Conservation (phyloP, 53 echinoderm and acorn worm species). For the Paracentrotus lividus region DNA sequence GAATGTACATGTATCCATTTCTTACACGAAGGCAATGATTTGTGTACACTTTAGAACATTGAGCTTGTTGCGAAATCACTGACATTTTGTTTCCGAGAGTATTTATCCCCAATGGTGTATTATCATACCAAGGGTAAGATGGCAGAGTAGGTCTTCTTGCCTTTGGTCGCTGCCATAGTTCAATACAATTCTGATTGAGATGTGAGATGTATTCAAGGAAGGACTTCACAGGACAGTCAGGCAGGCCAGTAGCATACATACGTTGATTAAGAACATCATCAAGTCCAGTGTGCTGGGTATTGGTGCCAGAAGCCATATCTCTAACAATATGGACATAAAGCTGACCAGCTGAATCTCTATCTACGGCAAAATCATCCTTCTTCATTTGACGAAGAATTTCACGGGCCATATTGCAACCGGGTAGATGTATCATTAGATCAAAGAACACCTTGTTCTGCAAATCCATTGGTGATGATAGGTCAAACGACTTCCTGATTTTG, state of each 20-base stretch:
- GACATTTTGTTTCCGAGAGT: too few species aligned
- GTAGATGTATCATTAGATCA: neutral
- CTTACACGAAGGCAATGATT: too few species aligned
- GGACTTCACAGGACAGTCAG: constrained; percentile 51
- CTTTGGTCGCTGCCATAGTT: too few species aligned
- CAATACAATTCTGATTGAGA: too few species aligned
- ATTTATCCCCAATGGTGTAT: too few species aligned
- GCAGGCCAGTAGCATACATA: constrained; percentile 48
- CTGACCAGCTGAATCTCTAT: constrained; percentile 42
- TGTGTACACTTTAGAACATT: too few species aligned
- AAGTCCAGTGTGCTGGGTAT: constrained; percentile 40
- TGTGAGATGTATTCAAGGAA: neutral
- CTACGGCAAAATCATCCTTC: constrained; percentile 42
- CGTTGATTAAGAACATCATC: neutral
- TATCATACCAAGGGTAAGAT: too few species aligned
- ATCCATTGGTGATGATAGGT: neutral
- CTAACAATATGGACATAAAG: constrained; percentile 48
- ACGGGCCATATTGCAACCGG: neutral
- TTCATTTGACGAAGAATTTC: constrained; percentile 48
- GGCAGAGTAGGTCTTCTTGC: too few species aligned
- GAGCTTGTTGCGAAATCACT: too few species aligned
- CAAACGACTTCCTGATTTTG: constrained; percentile 32
- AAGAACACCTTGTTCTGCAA: too few species aligned
- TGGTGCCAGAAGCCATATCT: constrained; percentile 58
- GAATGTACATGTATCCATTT: too few species aligned